These are phyloP conservation scores for Petrocephalus sullivani DNA, from an alignment of 2,797 vertebrate species.

Conservation along the genomic window DNA sequence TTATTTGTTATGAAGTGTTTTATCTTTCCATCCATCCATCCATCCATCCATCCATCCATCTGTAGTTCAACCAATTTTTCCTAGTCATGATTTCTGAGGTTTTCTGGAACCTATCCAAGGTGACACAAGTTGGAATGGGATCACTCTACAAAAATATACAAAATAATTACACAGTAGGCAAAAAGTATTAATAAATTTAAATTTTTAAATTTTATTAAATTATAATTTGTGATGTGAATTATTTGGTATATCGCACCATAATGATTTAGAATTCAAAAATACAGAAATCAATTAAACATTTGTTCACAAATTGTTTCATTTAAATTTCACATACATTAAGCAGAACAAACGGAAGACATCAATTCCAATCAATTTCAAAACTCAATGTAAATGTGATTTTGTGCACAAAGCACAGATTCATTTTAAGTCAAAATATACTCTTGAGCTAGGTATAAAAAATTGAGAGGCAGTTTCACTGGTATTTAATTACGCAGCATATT, in stretches of 20 bases:
- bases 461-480: too few relatives aligned
- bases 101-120: too few relatives aligned
- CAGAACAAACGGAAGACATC: background rate
- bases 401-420: background rate
- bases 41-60: background rate
- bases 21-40: background rate
- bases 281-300: background rate
- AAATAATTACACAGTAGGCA: too few relatives aligned
- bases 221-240: background rate
- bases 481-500: too few relatives aligned
- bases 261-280: background rate
- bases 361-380: background rate
- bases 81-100: too few relatives aligned
- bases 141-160: too few relatives aligned
- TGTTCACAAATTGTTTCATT: background rate
- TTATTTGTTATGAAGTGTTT: background rate
- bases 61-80: too few relatives aligned
- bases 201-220: too few relatives aligned
- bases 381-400: background rate
- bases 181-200: too few relatives aligned
- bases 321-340: background rate
- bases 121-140: too few relatives aligned
- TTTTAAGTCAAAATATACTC: background rate
- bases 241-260: background rate
- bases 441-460: background rate